Percentiles rank a stretch among this genome's conserved stretches.
phyloP scores from a whole-genome alignment of 1,140 invertebrate species.

The Psix sp. region DNA sequence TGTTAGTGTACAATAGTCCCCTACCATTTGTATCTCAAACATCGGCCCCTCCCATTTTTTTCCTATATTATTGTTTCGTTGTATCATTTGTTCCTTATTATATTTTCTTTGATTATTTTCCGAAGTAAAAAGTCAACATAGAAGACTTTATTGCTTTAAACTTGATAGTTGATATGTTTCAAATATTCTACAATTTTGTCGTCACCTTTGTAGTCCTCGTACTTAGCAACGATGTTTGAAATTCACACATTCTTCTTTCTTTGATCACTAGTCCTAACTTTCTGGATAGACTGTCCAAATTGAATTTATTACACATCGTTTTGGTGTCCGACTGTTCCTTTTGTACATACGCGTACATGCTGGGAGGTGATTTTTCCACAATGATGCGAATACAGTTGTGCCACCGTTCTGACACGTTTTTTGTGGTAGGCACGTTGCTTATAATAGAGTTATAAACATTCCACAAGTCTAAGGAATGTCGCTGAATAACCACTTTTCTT shows the following conservation, averaged over 20 bases:
- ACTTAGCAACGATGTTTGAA: slow-evolving; percentile 1
- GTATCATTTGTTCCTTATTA: no score
- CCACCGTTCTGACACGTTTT: slow-evolving; percentile 18
- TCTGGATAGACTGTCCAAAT: neutral
- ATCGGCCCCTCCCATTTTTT: no score
- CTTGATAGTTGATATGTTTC: neutral
- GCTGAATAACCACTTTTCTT: neutral
- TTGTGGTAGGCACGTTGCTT: slow-evolving; percentile 11
- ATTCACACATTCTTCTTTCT: neutral
- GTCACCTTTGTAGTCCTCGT: slow-evolving; percentile 4
- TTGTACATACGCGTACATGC: slow-evolving; percentile 20
- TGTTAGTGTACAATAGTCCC: no score
- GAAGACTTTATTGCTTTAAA: neutral
- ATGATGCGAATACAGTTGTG: slow-evolving; percentile 13
- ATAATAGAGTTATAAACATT: slow-evolving; percentile 13
- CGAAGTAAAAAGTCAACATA: no score
- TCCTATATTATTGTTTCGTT: no score
- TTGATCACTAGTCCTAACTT: neutral
- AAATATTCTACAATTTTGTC: slow-evolving; percentile 5
- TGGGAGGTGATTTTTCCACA: slow-evolving; percentile 9
- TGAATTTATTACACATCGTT: slow-evolving; percentile 2
- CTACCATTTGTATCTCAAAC: no score
- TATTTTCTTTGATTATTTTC: no score
- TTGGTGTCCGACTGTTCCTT: slow-evolving; percentile 16
- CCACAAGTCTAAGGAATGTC: no score